Evolutionary conservation across 64 coral and sea anemone species (phyloP), one percentile per base, ranked within the genome.

Genomic region (Montipora foliosa): DNA sequence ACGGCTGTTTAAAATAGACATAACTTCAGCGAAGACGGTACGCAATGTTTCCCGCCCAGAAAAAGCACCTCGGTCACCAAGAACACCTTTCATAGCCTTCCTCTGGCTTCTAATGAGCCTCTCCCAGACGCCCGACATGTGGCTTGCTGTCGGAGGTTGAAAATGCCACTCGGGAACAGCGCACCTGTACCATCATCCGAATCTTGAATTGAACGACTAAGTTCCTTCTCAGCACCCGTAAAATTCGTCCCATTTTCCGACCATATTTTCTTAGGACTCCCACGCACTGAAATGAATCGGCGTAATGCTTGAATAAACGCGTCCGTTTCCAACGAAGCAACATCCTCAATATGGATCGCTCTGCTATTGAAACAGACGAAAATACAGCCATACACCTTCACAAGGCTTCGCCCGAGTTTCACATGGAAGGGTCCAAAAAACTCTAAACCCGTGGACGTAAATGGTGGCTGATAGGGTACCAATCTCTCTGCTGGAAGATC

Each of bases 61-160:
- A 1, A 75, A 19, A 67, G 86, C 87, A 79, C 74, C 49, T 58
- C 47, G 91, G 16, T 77, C 25, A 14, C 92, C 84, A 11, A 94
- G 69, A 51, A 94, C 76, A 17, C 60, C 77, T 13, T 80, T 88
- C 67, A 94, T 71, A 45, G 84, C 68, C 17, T 72, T 88, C 16
- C 78, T 44, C 22, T 89, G 77, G 71, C 84, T 94, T 79, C 92
- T 21, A 53, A 94, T 89, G 9, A 94, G 78, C 21, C 92, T 57
- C 66, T 88, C 92, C 84, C 84, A 94, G 1, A 94, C 76, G 2
- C 84, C 83, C 55, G 92, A 94, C 92, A 93, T 93, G 46, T 94
- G 92, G 75, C 84, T 89, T 14, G 85, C 85, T 13, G 84, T 25
- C 12, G 85, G 92, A 68, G 92, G 84, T 76, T 94, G 92, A 16